Base-by-base conservation (phyloP, 2,888 invertebrate genomes). In the Drosophila engyochracea region DNA sequence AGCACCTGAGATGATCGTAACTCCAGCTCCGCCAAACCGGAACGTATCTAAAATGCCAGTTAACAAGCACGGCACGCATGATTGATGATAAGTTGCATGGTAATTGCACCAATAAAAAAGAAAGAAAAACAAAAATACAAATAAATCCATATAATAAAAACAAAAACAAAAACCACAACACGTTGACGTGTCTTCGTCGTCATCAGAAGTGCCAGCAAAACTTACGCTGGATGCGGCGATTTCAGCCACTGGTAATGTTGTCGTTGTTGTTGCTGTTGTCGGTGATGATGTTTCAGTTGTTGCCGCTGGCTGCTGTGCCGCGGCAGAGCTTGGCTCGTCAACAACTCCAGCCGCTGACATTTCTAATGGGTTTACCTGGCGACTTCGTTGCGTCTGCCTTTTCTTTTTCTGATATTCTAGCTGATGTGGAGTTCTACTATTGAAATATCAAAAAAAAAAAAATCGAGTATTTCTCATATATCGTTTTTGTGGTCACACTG, bases 1-100 rank as follows among this genome's bases (percentile, higher is more conserved):
- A 96, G 95, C 81, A 96, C 96, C 92, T 96, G 96, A 5, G 96
- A 96, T 60, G 96, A 96, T 93, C 96, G 96, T 93, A 96, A 95
- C 92, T 96, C 96, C 83, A 96, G 91, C 74, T 95, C 95, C 59
- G 95, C 95, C 86, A 95, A 94, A 51, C 95, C 95, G 83, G 95
- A 95, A 92, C 95, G 95, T 94, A 95, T 94, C 95, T 95, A 90
- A 67, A 33, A 12, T 58, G 22, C 10, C n/a, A 16, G 65, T 70
- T 70, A 73, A 70, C 54, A 72, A 79, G 63, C 35, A 66, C 58
- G 61, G 19, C 19, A 44, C 22, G 33, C 57, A 53, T 49, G 22
- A 59, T 52, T 19, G 35, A 37, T 63, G 47, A 25, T 33, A 68
- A 59, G 58, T 30, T 14, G 28, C 19, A n/a, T 25, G 16, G 25